Conservation (phyloP, 2,113 vertebrate genomes). For the Dermatemys mawii region DNA sequence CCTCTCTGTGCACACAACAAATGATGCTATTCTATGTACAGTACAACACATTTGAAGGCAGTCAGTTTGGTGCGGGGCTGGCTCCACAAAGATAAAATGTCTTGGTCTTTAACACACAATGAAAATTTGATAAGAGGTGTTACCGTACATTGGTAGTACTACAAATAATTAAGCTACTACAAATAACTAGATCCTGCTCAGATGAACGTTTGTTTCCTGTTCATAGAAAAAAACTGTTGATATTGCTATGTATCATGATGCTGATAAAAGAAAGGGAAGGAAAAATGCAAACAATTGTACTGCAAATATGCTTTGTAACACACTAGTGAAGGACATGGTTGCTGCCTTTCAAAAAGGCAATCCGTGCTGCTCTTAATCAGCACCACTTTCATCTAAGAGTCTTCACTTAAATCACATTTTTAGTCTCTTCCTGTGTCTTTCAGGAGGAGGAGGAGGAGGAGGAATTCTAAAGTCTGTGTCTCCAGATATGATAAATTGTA, state of each 20-base stretch:
- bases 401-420: neutral
- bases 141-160: neutral
- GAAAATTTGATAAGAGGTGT: neutral
- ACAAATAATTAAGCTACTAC: slow-evolving; percentile 1
- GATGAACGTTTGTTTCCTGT: neutral
- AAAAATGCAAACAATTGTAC: neutral
- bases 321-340: neutral
- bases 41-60: neutral
- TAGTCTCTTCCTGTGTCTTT: neutral
- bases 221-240: slow-evolving; percentile 45
- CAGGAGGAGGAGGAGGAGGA: neutral
- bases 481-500: neutral
- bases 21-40: neutral
- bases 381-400: neutral
- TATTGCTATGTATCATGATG: slow-evolving; percentile 14
- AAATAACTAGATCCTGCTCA: slow-evolving; percentile 24
- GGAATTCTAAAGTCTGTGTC: neutral
- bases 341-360: slow-evolving; percentile 17
- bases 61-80: neutral
- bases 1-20: neutral
- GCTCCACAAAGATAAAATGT: neutral
- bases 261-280: neutral
- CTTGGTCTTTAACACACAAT: neutral
- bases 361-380: neutral
- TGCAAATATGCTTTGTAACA: neutral